phyloP scores from a whole-genome alignment of 2,797 vertebrate species.

The Acipenser oxyrinchus region DNA sequence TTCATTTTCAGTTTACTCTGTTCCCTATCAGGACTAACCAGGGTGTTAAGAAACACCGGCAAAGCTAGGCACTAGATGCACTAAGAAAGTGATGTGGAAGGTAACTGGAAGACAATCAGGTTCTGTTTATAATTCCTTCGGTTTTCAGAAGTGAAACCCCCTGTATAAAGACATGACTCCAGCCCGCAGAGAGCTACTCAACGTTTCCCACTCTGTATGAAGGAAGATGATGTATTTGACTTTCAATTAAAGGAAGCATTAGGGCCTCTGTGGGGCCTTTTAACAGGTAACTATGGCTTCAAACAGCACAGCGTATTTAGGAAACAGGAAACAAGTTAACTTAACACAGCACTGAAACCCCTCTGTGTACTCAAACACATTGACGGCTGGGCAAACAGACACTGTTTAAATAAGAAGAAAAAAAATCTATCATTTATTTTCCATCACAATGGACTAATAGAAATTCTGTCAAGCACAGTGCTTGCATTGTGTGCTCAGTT shows the following conservation, averaged over 20 bases:
- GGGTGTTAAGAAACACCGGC: too few species aligned
- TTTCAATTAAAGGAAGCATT: conserved; percentile 1
- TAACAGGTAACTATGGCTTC: conserved; percentile 25
- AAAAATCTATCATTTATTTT: conserved; percentile 46
- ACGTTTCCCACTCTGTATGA: not conserved
- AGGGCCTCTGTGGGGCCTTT: conserved; percentile 4
- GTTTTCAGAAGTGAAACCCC: too few species aligned
- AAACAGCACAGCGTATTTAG: conserved; percentile 17
- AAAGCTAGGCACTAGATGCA: too few species aligned
- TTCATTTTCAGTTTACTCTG: too few species aligned
- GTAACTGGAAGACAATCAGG: too few species aligned
- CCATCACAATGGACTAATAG: conserved; percentile 50
- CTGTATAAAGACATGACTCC: not conserved
- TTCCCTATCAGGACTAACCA: too few species aligned
- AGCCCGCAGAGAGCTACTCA: not conserved
- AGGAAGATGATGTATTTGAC: not conserved
- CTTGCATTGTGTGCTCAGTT: conserved; percentile 25
- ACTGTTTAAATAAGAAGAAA: conserved; percentile 43
- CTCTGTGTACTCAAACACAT: conserved; percentile 31
- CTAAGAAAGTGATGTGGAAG: too few species aligned
- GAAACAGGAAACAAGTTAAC: conserved; percentile 29
- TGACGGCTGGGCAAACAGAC: conserved; percentile 55
- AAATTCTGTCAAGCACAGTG: conserved; percentile 24
- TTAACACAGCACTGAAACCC: conserved; percentile 25
- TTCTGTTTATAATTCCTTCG: too few species aligned